Evolutionary conservation across 1,140 invertebrate genomes (phyloP), one percentile per base, ranked within the genome.

Genomic region (Polypedilum vanderplanki): DNA sequence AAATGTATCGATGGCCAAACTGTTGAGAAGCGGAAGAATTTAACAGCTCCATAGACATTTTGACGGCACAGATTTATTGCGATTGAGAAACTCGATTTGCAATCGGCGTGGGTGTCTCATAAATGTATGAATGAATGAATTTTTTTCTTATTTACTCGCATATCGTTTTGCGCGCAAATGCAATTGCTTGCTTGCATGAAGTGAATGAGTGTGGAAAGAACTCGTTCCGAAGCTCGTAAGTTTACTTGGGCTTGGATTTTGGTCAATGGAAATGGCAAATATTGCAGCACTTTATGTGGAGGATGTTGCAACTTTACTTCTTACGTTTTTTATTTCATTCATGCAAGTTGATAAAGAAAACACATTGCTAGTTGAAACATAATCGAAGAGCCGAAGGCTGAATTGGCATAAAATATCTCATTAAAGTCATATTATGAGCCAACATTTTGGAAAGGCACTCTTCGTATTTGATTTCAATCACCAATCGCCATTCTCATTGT

Each of bases 51-150:
- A 70, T 18, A 70, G 65, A 70, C 65, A 70, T 70, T 70, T 70
- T 70, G 65, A 70, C 65, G 65, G 65, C 65, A 57, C 46, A 70
- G 20, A 70, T 70, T 70, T 70, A 70, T 70, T 70, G 65, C 65
- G 17, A 70, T 70, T 70, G 10, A 70, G 65, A 70, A 70, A 70
- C 65, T 70, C 17, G 65, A 70, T 20, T 20, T 70, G 17, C n/a
- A 7, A 70, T 15, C 15, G 17, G 17, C 65, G 65, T 70, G 65
- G 65, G 65, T 17, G 17, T 18, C 17, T 18, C 24, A 3, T 18
- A 22, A 18, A 70, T 70, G 65, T 20, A 70, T 70, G 65, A 70
- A 70, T 70, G 65, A 57, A 57, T n/a, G n/a, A n/a, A n/a, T n/a
- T n/a, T n/a, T 57, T n/a, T 33, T 33, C 5, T 33, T 33, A 33